Base-by-base conservation (phyloP, 2,888 invertebrate species). In the Laspeyria flexula region DNA sequence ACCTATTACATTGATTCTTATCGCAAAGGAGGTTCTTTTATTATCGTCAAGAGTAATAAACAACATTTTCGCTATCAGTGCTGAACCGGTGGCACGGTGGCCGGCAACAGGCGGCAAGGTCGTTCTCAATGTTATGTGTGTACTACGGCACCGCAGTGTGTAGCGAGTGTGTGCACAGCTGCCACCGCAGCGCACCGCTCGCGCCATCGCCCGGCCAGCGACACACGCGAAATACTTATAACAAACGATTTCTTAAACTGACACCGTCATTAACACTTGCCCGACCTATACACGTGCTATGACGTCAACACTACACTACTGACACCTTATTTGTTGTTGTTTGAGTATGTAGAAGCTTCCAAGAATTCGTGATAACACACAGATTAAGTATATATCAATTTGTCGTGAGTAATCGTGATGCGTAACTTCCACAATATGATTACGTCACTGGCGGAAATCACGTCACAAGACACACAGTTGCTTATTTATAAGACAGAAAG, bases 91-190 rank as follows among this genome's bases (percentile, higher is more conserved):
- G 63, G 65, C 65, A 74, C 67, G 57, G 70, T 63, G 74, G 75
- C 64, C 77, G 75, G 78, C 82, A 86, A 82, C 82, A 74, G 72
- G 77, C 83, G 54, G 73, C 88, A 88, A 91, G 88, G 90, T 86
- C 89, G 84, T 71, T 75, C 65, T 83, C 85, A 86, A 87, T 88
- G 88, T 81, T 84, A 85, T 81, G 74, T 71, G 71, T 68, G 29
- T 18, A 41, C 21, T 40, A 43, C 45, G 42, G 21, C 33, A 43
- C 10, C 58, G 60, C 65, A 46, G 40, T 40, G 43, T 55, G 57
- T 46, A 56, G 60, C 61, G 65, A 56, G 55, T 74, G 78, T 81
- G 68, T 81, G 71, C 72, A 67, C 84, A 84, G 80, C 75, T 79
- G 85, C 62, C 49, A 46, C 46, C 31, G 58, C 43, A 31, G 58